phyloP scores from a whole-genome alignment of 2,797 vertebrate genomes.

The Danio tinwini region DNA sequence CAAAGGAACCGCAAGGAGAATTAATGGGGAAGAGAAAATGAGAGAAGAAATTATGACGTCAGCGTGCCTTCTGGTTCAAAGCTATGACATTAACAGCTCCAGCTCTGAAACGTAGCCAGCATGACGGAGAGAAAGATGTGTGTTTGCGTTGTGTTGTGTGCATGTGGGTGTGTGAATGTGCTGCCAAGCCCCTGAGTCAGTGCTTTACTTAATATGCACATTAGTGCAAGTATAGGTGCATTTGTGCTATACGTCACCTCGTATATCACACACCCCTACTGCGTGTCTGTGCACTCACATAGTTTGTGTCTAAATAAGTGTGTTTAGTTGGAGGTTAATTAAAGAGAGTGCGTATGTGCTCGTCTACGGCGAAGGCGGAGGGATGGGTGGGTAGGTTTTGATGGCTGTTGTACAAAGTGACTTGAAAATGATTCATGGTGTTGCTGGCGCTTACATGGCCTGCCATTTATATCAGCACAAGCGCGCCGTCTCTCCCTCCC shows the following conservation, averaged over 20 bases:
- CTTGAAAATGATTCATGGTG: constrained; percentile 71
- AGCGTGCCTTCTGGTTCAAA: constrained; percentile 61
- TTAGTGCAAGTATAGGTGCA: neutral
- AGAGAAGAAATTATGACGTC: constrained; percentile 56
- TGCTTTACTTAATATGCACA: constrained; percentile 22
- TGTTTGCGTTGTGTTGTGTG: constrained; percentile 47
- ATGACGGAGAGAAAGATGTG: constrained; percentile 58
- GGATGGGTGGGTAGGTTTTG: constrained; percentile 48
- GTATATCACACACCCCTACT: neutral
- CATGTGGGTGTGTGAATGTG: neutral
- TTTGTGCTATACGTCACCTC: neutral
- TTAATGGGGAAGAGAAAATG: constrained; percentile 36
- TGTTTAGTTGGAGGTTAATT: constrained; percentile 52
- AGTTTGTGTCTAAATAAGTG: constrained; percentile 29
- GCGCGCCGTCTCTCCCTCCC: constrained; percentile 10
- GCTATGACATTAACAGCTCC: constrained; percentile 58
- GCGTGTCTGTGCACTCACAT: constrained; percentile 30
- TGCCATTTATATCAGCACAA: constrained; percentile 53
- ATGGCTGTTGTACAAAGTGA: constrained; percentile 53
- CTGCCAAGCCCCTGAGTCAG: constrained; percentile 44
- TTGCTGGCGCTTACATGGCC: constrained; percentile 60
- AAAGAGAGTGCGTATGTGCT: constrained; percentile 53
- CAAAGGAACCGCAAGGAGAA: constrained; percentile 44
- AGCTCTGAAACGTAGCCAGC: constrained; percentile 55
- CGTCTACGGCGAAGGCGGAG: constrained; percentile 35